Percentiles rank a stretch among this genome's conserved stretches.
These are phyloP conservation scores for Lepidurus packardi DNA, from an alignment of 1,140 invertebrate genomes.

Conservation along the genomic window DNA sequence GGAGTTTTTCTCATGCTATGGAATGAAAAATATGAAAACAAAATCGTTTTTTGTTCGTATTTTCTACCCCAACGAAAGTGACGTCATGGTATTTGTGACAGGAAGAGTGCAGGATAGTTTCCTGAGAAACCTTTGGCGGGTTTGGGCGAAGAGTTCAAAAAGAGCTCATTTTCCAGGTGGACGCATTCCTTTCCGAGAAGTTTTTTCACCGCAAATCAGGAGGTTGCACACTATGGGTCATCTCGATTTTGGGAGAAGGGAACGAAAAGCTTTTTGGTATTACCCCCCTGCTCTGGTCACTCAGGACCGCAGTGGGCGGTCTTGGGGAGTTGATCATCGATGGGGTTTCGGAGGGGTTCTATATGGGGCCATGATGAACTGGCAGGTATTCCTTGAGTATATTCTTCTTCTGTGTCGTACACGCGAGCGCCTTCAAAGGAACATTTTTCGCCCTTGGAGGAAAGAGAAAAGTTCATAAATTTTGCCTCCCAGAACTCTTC, in stretches of 20 bases:
- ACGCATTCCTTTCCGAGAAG: neutral
- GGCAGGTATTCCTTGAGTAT: too few relatives aligned
- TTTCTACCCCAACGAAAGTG: neutral
- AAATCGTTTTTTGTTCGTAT: neutral
- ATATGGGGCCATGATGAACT: neutral
- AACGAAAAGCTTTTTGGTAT: neutral
- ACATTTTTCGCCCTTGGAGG: neutral
- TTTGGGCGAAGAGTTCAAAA: neutral
- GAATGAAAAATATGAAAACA: too few relatives aligned
- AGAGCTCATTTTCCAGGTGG: neutral
- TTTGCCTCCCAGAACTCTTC: neutral
- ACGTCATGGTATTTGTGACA: neutral
- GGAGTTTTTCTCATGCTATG: neutral
- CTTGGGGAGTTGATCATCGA: constrained; percentile 9
- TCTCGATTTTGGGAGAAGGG: neutral
- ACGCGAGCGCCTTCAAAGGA: neutral
- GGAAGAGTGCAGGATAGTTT: constrained; percentile 1
- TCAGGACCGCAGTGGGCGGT: constrained; percentile 20
- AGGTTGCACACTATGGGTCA: neutral
- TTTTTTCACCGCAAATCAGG: neutral
- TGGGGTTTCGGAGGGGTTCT: neutral
- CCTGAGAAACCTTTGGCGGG: neutral
- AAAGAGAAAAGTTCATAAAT: neutral
- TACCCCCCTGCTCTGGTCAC: constrained; percentile 13
- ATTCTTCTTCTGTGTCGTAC: too few relatives aligned